Evolutionary conservation across 2,888 invertebrate genomes (phyloP).

Genomic region (Alviniconcha strummeri): DNA sequence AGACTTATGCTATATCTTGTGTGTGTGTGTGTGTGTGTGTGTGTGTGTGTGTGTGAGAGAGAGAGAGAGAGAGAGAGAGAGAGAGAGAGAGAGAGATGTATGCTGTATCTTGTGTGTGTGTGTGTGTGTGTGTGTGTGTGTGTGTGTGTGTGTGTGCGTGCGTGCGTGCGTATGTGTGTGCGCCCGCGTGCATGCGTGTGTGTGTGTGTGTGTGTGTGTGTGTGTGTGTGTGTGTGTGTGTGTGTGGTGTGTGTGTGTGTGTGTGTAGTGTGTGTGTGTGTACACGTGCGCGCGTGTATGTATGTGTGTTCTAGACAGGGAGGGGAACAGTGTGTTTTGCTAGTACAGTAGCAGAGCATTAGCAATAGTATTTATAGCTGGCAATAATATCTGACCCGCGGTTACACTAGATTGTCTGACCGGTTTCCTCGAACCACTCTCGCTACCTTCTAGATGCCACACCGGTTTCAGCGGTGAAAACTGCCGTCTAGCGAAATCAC

Average conservation of each 20-base stretch:
- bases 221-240: background rate
- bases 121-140: slow-evolving; percentile 2
- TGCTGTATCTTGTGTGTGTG: no score
- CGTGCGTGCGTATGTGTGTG: background rate
- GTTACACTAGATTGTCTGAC: no score
- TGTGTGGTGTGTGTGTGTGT: background rate
- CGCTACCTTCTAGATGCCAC: no score
- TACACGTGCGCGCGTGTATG: background rate
- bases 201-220: background rate
- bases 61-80: no score
- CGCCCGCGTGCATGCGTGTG: background rate
- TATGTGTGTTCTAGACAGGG: background rate
- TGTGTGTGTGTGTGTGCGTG: background rate
- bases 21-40: background rate
- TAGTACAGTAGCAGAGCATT: background rate
- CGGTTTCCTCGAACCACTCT: no score
- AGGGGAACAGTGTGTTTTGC: background rate
- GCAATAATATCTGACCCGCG: background rate
- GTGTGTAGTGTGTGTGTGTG: background rate
- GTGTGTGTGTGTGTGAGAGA: background rate
- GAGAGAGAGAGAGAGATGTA: no score
- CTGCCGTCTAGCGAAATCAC: no score
- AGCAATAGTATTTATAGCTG: background rate
- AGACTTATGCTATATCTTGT: no score
- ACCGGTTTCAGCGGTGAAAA: no score